Percentiles rank a stretch among this genome's conserved stretches.
Evolutionary conservation across 2,113 vertebrate species (phyloP).

Genomic region (Chionis minor): DNA sequence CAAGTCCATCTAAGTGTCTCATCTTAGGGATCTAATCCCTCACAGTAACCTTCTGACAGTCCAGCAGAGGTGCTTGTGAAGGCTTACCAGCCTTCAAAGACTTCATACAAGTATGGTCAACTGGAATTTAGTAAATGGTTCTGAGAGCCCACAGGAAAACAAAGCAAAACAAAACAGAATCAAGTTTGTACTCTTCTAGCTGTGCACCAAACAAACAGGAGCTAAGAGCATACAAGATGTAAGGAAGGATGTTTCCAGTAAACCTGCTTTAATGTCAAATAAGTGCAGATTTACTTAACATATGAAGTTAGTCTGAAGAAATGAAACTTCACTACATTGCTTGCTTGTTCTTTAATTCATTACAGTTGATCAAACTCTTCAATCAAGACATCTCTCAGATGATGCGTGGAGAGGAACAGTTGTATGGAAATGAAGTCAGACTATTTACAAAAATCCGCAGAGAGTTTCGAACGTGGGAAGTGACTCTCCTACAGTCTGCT

Average conservation of each 20-base stretch:
- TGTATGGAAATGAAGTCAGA: constrained; percentile 29
- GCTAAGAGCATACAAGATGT: not conserved
- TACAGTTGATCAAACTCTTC: constrained; percentile 82
- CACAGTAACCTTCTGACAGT: not conserved
- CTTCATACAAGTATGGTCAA: not conserved
- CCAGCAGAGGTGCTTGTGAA: not conserved
- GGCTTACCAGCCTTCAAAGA: not conserved
- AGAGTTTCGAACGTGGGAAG: constrained; percentile 74
- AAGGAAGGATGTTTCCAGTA: not conserved
- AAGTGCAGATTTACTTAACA: not conserved
- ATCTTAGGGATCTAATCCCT: not conserved
- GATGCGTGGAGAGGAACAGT: constrained; percentile 77
- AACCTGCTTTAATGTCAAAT: not conserved
- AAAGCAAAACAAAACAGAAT: not conserved
- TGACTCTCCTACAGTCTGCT: not conserved
- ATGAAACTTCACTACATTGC: not conserved
- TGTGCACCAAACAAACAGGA: not conserved
- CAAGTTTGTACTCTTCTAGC: not conserved
- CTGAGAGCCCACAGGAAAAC: not conserved
- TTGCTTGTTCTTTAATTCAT: not conserved
- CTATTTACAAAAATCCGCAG: constrained; percentile 75
- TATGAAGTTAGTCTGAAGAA: not conserved
- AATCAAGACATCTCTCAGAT: constrained; percentile 68
- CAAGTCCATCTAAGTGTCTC: not conserved
- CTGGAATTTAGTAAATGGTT: not conserved